Evolutionary conservation across 2,888 invertebrate genomes (phyloP).

Genomic region (Cheilosia vernalis): DNA sequence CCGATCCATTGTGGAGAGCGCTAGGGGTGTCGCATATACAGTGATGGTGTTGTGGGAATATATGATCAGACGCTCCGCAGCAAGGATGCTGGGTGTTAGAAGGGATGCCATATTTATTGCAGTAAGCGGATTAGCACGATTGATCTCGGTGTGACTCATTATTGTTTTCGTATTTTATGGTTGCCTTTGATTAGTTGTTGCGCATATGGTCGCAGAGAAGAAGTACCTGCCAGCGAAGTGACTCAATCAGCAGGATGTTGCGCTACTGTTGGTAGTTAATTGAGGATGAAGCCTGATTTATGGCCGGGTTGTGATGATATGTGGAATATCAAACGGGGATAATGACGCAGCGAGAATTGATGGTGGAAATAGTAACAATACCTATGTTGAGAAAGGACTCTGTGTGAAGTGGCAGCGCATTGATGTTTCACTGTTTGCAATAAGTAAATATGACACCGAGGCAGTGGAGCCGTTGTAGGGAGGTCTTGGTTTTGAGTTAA

Average conservation of each 20-base stretch:
- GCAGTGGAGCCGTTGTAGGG: no score
- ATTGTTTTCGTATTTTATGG: constrained; percentile 68
- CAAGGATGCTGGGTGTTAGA: constrained; percentile 65
- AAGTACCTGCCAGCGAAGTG: constrained; percentile 66
- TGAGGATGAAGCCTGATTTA: constrained; percentile 72
- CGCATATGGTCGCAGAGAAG: constrained; percentile 51
- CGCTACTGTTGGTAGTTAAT: constrained; percentile 68
- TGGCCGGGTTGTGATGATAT: constrained; percentile 36
- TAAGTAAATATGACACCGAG: neutral
- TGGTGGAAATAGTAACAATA: constrained; percentile 29
- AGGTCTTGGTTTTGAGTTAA: no score
- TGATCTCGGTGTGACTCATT: constrained; percentile 68
- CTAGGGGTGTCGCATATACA: constrained; percentile 39
- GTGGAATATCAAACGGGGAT: constrained; percentile 64
- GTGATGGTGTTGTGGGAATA: constrained; percentile 46
- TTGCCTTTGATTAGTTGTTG: constrained; percentile 62
- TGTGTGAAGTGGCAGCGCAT: constrained; percentile 12
- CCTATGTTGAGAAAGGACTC: constrained; percentile 32
- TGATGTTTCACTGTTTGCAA: neutral
- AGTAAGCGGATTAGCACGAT: constrained; percentile 70
- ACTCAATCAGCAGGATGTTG: constrained; percentile 65
- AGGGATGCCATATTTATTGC: constrained; percentile 66
- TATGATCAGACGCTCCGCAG: constrained; percentile 56
- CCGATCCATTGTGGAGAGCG: constrained; percentile 33
- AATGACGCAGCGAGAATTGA: constrained; percentile 38